Conservation (phyloP, 2,888 invertebrate genomes). For the Disparrhopalites patrizii region DNA sequence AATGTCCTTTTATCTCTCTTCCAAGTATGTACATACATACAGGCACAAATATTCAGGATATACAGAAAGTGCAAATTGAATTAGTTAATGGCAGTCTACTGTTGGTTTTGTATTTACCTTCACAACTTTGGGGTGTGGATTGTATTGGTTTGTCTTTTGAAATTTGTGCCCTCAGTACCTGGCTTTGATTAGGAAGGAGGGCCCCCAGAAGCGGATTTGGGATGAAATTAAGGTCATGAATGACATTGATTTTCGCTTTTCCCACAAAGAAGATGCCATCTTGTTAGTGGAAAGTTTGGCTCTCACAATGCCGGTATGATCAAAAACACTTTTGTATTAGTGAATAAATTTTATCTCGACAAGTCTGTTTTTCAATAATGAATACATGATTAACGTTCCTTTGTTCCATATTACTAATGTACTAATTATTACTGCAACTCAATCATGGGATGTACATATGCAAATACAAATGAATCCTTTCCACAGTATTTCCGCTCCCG, state of each 20-base stretch:
- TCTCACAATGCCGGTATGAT: conserved; percentile 12
- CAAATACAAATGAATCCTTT: background rate
- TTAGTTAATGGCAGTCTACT: no score
- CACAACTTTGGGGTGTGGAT: background rate
- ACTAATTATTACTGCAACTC: no score
- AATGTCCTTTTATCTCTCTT: conserved; percentile 79
- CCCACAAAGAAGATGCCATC: conserved; percentile 6
- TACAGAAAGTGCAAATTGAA: no score
- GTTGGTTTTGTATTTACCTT: background rate
- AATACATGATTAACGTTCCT: no score
- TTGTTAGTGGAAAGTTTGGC: background rate
- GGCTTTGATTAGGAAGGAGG: background rate
- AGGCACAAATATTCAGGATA: no score
- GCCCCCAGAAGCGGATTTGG: conserved; percentile 12
- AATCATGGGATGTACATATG: background rate
- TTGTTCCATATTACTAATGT: no score
- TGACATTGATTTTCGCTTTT: conserved; percentile 11
- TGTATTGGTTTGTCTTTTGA: background rate
- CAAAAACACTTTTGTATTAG: background rate
- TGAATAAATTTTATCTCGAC: background rate
- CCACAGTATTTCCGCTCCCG: conserved; percentile 64
- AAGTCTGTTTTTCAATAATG: no score
- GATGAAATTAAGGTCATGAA: conserved; percentile 4
- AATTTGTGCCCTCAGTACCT: conserved; percentile 12
- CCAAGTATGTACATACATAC: conserved; percentile 57